Base-by-base conservation (phyloP, 1,140 invertebrate genomes). In the Chymomyza costata region DNA sequence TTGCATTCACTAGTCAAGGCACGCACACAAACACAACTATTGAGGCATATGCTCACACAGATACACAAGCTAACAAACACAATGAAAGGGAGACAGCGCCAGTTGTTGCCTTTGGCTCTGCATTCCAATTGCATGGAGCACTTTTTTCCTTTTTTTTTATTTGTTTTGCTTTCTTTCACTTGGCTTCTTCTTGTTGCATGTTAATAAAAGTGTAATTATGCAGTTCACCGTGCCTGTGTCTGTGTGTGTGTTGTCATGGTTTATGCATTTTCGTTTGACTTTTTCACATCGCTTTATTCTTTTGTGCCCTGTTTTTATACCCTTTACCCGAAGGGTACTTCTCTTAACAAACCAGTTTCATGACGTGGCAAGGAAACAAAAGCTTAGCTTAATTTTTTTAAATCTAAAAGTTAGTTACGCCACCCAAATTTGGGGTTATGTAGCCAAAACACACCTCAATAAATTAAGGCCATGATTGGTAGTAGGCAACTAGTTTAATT, bases 181-280 rank as follows among this genome's bases (percentile, higher is more conserved):
- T 64, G 71, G 39, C 57, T 78, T 70, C 65, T 51, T 25, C 40
- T 53, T 41, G 45, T 51, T 54, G 48, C 21, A 64, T 78, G 63
- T 67, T 80, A 78, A 80, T 78, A 80, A 78, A 80, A 71, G 55
- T 65, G 73, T 80, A 78, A 71, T 78, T 80, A 67, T 78, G 66
- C 71, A 63, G 52, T n/a, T n/a, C n/a, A n/a, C n/a, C 53, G 38
- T 28, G 46, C 68, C 51, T 59, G 35, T 71, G 56, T 43, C 2
- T 34, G 32, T 34, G 6, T 34, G 32, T 14, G 32, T 13, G 2
- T 6, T 14, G 8, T 34, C 3, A 3, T 34, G 3, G 32, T 25
- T 5, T 25, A 25, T 25, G 21, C 3, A 25, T 17, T 35, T 56
- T 28, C 57, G 18, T 31, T 55, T 61, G 52, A 45, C 46, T 56